Evolutionary conservation across 2,888 invertebrate species (phyloP).

Genomic region (Crematogaster levior): DNA sequence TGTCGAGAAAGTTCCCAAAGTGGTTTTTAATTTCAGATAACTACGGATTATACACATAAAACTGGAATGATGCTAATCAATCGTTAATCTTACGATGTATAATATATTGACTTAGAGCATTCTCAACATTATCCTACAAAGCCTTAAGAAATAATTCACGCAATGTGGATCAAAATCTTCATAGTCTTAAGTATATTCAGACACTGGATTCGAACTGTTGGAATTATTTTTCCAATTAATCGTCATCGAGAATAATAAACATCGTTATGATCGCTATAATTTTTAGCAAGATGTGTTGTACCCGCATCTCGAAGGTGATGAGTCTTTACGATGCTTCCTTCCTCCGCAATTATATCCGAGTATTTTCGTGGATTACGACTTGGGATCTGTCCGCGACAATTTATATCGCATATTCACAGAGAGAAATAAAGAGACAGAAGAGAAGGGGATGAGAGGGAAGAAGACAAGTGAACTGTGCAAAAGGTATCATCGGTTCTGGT

Average conservation of each 20-base stretch:
- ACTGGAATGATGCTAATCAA: conserved; percentile 34
- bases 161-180: not conserved
- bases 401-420: conserved; percentile 10
- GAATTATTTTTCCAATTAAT: conserved; percentile 24
- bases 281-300: conserved; percentile 21
- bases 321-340: conserved; percentile 37
- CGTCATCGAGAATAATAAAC: conserved; percentile 1
- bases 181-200: not conserved
- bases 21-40: conserved; percentile 50
- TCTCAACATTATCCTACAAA: not conserved
- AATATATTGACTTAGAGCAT: not conserved
- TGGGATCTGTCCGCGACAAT: conserved; percentile 20
- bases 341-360: conserved; percentile 41
- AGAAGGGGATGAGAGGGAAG: no score
- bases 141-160: not conserved
- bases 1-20: conserved; percentile 30
- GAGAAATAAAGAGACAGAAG: not conserved
- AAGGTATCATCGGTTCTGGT: conserved; percentile 27
- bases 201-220: no score
- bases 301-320: not conserved
- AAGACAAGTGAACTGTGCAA: not conserved
- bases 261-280: not conserved
- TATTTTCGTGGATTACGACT: conserved; percentile 38
- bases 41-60: conserved; percentile 51
- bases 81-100: not conserved